Evolutionary conservation across 92 coral and sea anemone species (phyloP).

Genomic region (Palythoa grandis): DNA sequence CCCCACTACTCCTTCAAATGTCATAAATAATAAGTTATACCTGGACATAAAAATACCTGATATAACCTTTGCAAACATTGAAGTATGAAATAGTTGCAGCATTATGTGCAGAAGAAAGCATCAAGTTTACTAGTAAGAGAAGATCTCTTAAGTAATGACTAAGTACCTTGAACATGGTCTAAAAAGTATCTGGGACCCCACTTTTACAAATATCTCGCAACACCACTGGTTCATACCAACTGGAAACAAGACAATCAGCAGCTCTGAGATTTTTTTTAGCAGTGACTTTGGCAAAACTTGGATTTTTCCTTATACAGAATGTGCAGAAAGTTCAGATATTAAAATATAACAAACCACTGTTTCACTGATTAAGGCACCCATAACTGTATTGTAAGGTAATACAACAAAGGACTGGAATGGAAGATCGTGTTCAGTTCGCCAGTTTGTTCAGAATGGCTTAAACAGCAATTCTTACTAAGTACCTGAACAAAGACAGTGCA

Average conservation of each 20-base stretch:
- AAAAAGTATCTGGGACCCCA: constrained; percentile 23
- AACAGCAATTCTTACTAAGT: constrained; percentile 26
- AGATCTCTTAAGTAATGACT: constrained; percentile 17
- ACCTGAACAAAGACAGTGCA: constrained; percentile 38
- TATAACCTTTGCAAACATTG: background rate
- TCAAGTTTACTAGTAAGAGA: constrained; percentile 22
- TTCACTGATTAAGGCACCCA: constrained; percentile 21
- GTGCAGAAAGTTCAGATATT: constrained; percentile 26
- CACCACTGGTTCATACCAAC: constrained; percentile 20
- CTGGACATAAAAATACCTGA: background rate
- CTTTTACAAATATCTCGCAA: constrained; percentile 18
- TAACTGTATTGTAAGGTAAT: constrained; percentile 14
- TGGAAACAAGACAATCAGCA: constrained; percentile 24
- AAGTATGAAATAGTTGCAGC: background rate
- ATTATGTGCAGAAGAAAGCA: constrained; percentile 21
- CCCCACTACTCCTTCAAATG: constrained; percentile 19
- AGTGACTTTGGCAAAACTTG: constrained; percentile 23
- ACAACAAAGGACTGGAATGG: constrained; percentile 25
- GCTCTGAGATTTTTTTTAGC: constrained; percentile 9
- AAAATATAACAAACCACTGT: constrained; percentile 22
- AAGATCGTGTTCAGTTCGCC: constrained; percentile 18
- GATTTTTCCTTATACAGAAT: constrained; percentile 24
- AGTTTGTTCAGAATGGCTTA: constrained; percentile 30
- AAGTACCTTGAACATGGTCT: constrained; percentile 14
- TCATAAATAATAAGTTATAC: constrained; percentile 3